These are phyloP conservation scores for Chamaedrilus cognettii DNA, from an alignment of 2,888 invertebrate species.

Conservation along the genomic window DNA sequence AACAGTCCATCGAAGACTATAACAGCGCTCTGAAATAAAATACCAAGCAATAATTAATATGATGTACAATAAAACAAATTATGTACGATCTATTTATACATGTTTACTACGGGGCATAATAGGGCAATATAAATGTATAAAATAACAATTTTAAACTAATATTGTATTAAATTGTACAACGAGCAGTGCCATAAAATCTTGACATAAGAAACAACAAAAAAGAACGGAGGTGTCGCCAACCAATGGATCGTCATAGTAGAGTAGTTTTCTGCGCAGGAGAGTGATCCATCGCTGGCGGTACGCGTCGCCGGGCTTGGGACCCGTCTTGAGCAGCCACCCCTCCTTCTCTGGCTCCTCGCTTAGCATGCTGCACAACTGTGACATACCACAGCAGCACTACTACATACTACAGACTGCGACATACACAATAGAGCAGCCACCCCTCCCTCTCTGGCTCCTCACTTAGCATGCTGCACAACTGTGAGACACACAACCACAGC, in stretches of 20 bases:
- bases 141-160: too few relatives aligned
- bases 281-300: constrained; percentile 88
- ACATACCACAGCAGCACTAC: constrained; percentile 80
- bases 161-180: neutral
- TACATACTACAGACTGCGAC: too few relatives aligned
- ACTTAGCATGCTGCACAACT: constrained; percentile 72
- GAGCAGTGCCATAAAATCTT: neutral
- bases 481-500: too few relatives aligned
- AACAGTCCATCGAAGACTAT: too few relatives aligned
- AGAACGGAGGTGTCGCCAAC: constrained; percentile 49
- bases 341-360: constrained; percentile 83
- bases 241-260: constrained; percentile 87
- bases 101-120: too few relatives aligned
- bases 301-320: constrained; percentile 77
- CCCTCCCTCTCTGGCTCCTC: constrained; percentile 85
- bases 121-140: neutral
- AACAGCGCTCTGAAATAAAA: too few relatives aligned
- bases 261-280: constrained; percentile 83
- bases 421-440: too few relatives aligned
- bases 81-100: too few relatives aligned
- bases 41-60: neutral
- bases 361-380: constrained; percentile 70
- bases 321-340: constrained; percentile 87
- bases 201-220: neutral
- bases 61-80: neutral